Base-by-base conservation (phyloP, 2,888 invertebrate genomes). In the Tigriopus californicus region DNA sequence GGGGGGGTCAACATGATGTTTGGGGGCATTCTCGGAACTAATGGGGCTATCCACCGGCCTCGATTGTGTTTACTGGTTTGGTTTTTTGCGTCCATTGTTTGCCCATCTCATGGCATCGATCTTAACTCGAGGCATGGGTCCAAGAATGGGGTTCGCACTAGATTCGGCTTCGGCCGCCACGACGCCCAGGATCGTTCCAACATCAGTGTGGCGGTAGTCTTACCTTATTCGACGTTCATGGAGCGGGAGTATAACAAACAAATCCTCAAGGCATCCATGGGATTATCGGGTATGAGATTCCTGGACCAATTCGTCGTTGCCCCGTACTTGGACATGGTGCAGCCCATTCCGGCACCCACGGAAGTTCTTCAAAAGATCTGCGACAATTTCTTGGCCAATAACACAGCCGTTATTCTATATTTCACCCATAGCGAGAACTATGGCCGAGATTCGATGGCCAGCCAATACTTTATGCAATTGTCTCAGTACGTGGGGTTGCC, bases 361-460 rank as follows among this genome's bases (percentile, higher is more conserved):
- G 89, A 85, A 65, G 89, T 90, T 69, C 77, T 90, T 68, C 82
- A 85, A 71, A 86, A 86, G 61, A 76, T 89, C 65, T 89, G 89
- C 76, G 82, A 86, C 72, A 85, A 87, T 73, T 89, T 89, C 74
- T 79, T 89, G 63, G 82, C 83, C 66, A 81, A 81, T 67, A 89
- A 90, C 75, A 88, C 89, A 63, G 46, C 66, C 20, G 66, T 68
- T 68, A 89, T 92, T 69, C 77, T 92, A 66, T 91, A 90, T 74
- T 80, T 92, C 76, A 91, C 90, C 83, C 91, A 91, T 75, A 86
- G 89, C 74, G 90, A 91, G 76, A 83, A 84, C 73, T 91, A 89
- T 70, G 90, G 90, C 52, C 79, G 87, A 63, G 87, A 88, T 73
- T 90, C 90, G 62, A 90, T 90, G 65, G 88, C 90, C 64, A 88